Evolutionary conservation across 2,888 invertebrate species (phyloP), one percentile per base, ranked within the genome.

Genomic region (Drosophila pseudotakahashii): DNA sequence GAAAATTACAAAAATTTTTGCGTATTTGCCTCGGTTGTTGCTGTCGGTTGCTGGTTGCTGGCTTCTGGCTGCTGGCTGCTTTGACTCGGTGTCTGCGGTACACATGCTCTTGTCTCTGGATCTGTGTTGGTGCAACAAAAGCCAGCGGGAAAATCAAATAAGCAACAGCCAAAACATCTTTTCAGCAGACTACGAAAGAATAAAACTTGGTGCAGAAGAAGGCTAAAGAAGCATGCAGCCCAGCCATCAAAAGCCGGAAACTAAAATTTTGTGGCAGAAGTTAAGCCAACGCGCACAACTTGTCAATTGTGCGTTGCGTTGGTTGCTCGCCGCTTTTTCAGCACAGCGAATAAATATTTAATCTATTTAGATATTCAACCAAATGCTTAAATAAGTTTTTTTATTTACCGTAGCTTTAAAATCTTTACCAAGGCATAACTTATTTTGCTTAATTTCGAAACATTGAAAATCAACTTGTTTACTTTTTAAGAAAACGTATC

Each of bases 231-330:
- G 69, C 60, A 75, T 82, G 75, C 85, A 80, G 82, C 80, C 61
- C 79, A 85, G 80, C 78, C 86, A 85, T 88, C 88, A 81, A 81
- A 81, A 81, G 83, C 75, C 81, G 81, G 88, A 81, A 81, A 81
- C 81, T 77, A 82, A 73, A 88, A 85, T 84, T 79, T 87, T 82
- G 88, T 75, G 86, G 78, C 80, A 77, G 67, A 81, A 81, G 88
- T 81, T 88, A 77, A 82, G 88, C 77, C 81, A 81, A 75, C 83
- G 81, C 75, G 86, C 78, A 79, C 57, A 88, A 79, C 86, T 81
- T 81, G 88, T 85, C 81, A 88, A 81, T 88, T 88, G 73, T 85
- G 85, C 83, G 83, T 81, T 77, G 75, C 36, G n/a, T 66, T 53
- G 36, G 53, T 14, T 39, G 23, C 48, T 19, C 62, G 34, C 32